These are phyloP conservation scores for Parapristionchus giblindavisi DNA, from an alignment of 2,888 invertebrate species.

Conservation along the genomic window DNA sequence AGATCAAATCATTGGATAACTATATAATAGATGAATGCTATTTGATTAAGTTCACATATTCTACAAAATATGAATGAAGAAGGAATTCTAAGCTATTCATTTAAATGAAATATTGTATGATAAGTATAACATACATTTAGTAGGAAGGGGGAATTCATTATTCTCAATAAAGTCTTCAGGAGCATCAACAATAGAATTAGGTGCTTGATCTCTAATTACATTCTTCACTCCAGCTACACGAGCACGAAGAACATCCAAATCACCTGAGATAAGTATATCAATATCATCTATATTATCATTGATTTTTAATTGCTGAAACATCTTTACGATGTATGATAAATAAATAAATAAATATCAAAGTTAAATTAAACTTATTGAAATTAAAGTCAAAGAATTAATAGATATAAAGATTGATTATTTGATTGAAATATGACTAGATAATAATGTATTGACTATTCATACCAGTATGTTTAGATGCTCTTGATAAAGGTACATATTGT, in stretches of 20 bases:
- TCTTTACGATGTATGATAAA: no score
- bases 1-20: no score
- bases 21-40: no score
- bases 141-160: conserved; percentile 15
- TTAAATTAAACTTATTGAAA: no score
- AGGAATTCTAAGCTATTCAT: no score
- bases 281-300: background rate
- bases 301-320: background rate
- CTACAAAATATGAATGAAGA: no score
- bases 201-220: conserved; percentile 23
- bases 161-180: background rate
- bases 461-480: conserved; percentile 23
- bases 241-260: conserved; percentile 5
- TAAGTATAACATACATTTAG: background rate
- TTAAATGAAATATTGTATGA: no score
- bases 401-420: background rate
- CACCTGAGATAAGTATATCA: conserved; percentile 2
- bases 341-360: no score
- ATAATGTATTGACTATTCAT: background rate
- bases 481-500: conserved; percentile 26
- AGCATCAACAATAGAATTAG: conserved; percentile 19
- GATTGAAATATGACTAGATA: background rate
- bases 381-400: no score
- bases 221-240: conserved; percentile 31
- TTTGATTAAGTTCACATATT: no score